Evolutionary conservation across 2,113 vertebrate species (phyloP).

Genomic region (Panthera tigris): DNA sequence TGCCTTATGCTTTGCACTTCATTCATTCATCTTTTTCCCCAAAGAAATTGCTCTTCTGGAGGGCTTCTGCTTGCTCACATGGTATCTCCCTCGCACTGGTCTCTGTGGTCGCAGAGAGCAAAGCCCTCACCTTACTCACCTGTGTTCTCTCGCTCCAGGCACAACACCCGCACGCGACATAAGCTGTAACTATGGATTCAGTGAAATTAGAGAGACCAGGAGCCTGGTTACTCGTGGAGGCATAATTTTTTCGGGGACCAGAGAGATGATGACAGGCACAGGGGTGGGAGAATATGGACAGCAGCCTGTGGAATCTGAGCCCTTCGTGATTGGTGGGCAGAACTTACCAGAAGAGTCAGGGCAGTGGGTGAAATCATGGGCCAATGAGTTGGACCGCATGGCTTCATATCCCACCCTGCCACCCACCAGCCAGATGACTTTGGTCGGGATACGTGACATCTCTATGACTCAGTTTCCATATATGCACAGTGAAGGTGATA

Average conservation of each 20-base stretch:
- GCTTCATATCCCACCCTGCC: not conserved
- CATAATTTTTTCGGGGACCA: not conserved
- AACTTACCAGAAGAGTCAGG: not conserved
- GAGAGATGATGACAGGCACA: not conserved
- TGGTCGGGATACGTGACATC: too few species aligned
- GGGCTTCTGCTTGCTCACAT: not conserved
- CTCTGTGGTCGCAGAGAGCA: not conserved
- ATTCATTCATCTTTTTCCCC: not conserved
- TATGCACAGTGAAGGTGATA: not conserved
- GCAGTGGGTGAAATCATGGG: not conserved
- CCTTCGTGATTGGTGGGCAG: not conserved
- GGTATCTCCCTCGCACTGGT: not conserved
- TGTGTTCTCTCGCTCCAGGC: not conserved
- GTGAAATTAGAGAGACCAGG: not conserved
- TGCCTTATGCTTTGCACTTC: not conserved
- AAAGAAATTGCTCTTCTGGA: not conserved
- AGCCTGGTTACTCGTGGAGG: not conserved
- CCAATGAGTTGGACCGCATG: fast-evolving
- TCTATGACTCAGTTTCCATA: not conserved
- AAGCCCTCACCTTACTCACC: not conserved
- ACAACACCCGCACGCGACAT: not conserved
- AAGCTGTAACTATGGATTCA: not conserved
- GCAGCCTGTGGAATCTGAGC: fast-evolving
- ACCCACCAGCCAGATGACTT: not conserved
- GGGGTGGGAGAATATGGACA: not conserved